phyloP scores from a whole-genome alignment of 2,113 vertebrate species.

The Seriola dumerili region DNA sequence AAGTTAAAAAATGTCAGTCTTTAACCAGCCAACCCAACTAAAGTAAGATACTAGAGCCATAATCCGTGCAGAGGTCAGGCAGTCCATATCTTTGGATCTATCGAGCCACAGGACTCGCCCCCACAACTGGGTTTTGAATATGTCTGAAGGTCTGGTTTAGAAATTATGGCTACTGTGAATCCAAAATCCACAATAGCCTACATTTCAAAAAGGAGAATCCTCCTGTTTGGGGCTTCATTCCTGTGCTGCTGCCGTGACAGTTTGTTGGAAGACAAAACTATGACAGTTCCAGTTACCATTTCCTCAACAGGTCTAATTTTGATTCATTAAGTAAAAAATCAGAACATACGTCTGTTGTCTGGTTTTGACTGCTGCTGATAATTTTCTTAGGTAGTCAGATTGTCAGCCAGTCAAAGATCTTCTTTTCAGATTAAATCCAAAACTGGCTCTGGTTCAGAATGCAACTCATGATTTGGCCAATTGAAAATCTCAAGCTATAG shows the following conservation, averaged over 20 bases:
- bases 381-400: neutral
- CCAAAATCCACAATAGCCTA: conserved; percentile 2
- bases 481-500: neutral
- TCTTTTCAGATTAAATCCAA: conserved; percentile 17
- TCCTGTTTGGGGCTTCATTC: neutral
- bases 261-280: neutral
- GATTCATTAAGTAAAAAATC: conserved; percentile 1
- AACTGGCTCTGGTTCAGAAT: conserved; percentile 5
- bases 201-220: neutral
- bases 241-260: neutral
- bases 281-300: neutral
- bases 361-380: neutral
- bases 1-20: neutral
- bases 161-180: conserved; percentile 15
- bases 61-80: conserved; percentile 9
- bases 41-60: neutral
- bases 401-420: conserved; percentile 12
- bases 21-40: neutral
- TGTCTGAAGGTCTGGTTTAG: conserved; percentile 3
- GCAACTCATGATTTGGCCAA: neutral
- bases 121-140: neutral
- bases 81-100: conserved; percentile 15
- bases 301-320: neutral
- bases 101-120: conserved; percentile 1
- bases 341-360: neutral